Percentiles rank a stretch among this genome's conserved stretches.
Conservation (phyloP, 2,113 vertebrate species). For the Dinomys branickii region DNA sequence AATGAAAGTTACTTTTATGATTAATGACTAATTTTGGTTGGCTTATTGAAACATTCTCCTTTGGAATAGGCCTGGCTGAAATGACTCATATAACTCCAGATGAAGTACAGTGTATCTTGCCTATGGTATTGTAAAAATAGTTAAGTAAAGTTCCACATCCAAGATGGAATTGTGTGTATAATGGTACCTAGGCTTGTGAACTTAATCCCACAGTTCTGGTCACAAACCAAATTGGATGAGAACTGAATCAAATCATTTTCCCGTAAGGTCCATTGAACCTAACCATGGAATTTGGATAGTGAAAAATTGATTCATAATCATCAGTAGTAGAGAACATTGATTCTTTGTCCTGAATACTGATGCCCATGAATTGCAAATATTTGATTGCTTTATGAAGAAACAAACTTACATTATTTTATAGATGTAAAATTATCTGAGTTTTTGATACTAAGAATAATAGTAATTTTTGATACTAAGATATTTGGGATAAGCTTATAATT, state of each 20-base stretch:
- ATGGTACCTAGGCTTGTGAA: background rate
- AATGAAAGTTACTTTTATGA: background rate
- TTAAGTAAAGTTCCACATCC: background rate
- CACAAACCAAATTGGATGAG: background rate
- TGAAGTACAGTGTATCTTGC: background rate
- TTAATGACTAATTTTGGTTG: background rate
- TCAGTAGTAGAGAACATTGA: background rate
- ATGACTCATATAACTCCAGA: background rate
- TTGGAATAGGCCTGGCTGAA: background rate
- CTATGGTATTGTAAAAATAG: slow-evolving; percentile 3
- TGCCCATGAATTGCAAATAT: background rate
- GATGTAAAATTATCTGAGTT: background rate
- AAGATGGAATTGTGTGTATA: background rate
- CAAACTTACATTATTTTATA: background rate
- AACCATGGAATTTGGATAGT: background rate
- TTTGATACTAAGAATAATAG: background rate
- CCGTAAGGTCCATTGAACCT: background rate
- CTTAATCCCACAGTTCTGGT: background rate
- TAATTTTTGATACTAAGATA: no score
- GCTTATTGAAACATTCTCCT: background rate
- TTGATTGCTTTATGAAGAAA: background rate
- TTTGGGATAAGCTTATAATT: background rate
- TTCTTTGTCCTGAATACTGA: background rate
- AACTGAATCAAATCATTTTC: background rate
- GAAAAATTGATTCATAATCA: background rate